Conservation (phyloP, 1,140 invertebrate species). For the Eueides isabella region DNA sequence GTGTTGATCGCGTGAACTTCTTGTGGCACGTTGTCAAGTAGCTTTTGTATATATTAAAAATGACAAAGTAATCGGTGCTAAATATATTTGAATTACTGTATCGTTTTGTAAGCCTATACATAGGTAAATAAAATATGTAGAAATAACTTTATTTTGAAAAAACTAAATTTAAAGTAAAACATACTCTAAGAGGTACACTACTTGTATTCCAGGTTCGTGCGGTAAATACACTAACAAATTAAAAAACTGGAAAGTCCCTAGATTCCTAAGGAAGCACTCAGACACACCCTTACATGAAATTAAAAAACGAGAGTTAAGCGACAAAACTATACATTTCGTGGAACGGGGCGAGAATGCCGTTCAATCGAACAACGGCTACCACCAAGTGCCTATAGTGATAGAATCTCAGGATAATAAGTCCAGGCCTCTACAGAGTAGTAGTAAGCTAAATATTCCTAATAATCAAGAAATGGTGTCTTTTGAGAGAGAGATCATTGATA, state of each 20-base stretch:
- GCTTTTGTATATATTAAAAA: conserved; percentile 24
- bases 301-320: conserved; percentile 65
- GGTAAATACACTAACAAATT: conserved; percentile 84
- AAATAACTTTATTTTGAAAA: not conserved
- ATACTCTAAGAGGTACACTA: conserved; percentile 8
- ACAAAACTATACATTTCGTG: conserved; percentile 69
- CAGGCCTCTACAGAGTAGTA: conserved; percentile 59
- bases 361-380: conserved; percentile 81
- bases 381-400: conserved; percentile 85
- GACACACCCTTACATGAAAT: conserved; percentile 76
- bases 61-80: conserved; percentile 10
- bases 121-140: conserved; percentile 8
- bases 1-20: conserved; percentile 31
- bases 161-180: not conserved
- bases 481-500: conserved; percentile 84
- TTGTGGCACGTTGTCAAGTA: conserved; percentile 21
- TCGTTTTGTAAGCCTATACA: conserved; percentile 16
- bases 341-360: conserved; percentile 54
- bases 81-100: conserved; percentile 1
- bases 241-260: conserved; percentile 85
- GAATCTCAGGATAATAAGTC: conserved; percentile 81
- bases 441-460: conserved; percentile 61
- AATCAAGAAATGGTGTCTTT: conserved; percentile 60
- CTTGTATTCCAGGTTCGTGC: conserved; percentile 78
- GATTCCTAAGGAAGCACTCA: conserved; percentile 84